Evolutionary conservation across 2,113 vertebrate genomes (phyloP).

Genomic region (Acanthochromis polyacanthus): DNA sequence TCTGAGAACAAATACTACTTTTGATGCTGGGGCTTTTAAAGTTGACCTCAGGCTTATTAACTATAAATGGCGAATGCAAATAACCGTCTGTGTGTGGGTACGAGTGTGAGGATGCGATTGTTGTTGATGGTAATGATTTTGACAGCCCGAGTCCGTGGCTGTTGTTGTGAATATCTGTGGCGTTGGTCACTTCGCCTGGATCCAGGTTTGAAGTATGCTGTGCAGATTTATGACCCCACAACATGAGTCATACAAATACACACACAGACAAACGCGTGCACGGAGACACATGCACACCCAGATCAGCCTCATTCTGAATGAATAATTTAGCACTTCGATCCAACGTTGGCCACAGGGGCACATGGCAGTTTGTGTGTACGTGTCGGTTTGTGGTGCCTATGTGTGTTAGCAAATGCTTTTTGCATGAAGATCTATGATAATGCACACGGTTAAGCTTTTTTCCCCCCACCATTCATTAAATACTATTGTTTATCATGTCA

Average conservation of each 20-base stretch:
- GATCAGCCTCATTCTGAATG: conserved; percentile 59
- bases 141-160: neutral
- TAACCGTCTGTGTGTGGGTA: conserved; percentile 8
- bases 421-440: conserved; percentile 12
- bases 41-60: conserved; percentile 58
- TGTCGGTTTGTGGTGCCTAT: neutral
- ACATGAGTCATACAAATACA: neutral
- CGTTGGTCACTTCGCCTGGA: conserved; percentile 26
- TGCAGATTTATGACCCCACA: conserved; percentile 56
- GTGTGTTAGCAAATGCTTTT: neutral
- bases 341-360: conserved; percentile 58
- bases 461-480: conserved; percentile 20
- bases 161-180: conserved; percentile 30
- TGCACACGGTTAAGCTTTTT: conserved; percentile 19
- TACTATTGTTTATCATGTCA: conserved; percentile 37
- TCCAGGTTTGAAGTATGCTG: conserved; percentile 31
- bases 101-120: neutral
- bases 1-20: conserved; percentile 71
- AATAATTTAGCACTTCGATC: conserved; percentile 79
- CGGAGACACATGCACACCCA: conserved; percentile 22
- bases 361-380: conserved; percentile 32
- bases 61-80: conserved; percentile 60
- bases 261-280: conserved; percentile 7
- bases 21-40: conserved; percentile 66
- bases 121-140: neutral